Conservation (phyloP, 2,888 invertebrate genomes). For the Nipponacmea schrenckii region DNA sequence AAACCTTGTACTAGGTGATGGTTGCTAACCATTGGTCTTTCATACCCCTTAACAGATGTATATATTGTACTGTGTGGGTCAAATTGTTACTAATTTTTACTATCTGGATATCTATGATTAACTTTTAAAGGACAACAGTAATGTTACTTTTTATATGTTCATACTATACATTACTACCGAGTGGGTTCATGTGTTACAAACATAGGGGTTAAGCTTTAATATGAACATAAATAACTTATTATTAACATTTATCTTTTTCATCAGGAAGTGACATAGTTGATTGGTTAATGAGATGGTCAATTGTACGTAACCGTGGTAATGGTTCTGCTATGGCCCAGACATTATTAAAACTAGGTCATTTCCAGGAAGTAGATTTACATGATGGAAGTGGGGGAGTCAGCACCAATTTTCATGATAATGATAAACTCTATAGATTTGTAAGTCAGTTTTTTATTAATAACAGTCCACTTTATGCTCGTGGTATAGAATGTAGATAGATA, state of each 20-base stretch:
- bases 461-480: too few relatives aligned
- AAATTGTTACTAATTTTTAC: background rate
- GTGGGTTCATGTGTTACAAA: too few relatives aligned
- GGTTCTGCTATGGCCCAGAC: constrained; percentile 57
- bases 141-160: too few relatives aligned
- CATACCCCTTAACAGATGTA: background rate
- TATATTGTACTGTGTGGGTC: background rate
- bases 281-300: constrained; percentile 59
- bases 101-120: too few relatives aligned
- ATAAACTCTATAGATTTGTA: constrained; percentile 62
- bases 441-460: constrained; percentile 28
- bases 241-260: too few relatives aligned
- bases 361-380: constrained; percentile 57
- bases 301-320: constrained; percentile 52
- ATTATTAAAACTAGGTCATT: constrained; percentile 54
- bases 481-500: too few relatives aligned
- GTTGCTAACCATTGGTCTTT: background rate
- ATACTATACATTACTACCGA: too few relatives aligned
- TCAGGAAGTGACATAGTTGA: constrained; percentile 54
- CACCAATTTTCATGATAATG: constrained; percentile 55
- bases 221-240: too few relatives aligned
- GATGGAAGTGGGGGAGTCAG: constrained; percentile 53
- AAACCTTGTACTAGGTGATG: background rate
- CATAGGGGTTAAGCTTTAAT: too few relatives aligned
- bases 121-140: too few relatives aligned